phyloP scores from a whole-genome alignment of 2,888 invertebrate species.

The Amphiduros pacificus region DNA sequence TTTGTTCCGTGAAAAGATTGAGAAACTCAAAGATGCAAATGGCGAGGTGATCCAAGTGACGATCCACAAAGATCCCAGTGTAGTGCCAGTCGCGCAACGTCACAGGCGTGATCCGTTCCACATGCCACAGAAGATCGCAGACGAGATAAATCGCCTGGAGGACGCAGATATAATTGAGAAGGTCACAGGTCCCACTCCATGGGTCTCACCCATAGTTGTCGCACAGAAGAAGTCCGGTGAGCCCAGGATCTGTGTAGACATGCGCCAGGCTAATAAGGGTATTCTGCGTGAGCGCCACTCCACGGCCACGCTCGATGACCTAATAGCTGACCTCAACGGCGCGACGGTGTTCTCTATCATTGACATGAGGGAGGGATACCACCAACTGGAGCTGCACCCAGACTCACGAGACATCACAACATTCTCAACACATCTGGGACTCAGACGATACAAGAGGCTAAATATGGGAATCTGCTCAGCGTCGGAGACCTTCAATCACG shows the following conservation, averaged over 20 bases:
- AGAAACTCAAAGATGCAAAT: no score
- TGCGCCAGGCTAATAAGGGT: constrained; percentile 34
- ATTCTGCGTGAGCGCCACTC: constrained; percentile 31
- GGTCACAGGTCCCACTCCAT: not conserved
- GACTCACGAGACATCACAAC: constrained; percentile 38
- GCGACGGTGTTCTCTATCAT: constrained; percentile 31
- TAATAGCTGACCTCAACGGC: constrained; percentile 33
- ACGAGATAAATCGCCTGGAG: constrained; percentile 1
- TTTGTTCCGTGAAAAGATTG: no score
- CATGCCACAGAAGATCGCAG: not conserved
- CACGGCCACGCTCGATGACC: constrained; percentile 33
- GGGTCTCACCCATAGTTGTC: constrained; percentile 3
- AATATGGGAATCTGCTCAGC: constrained; percentile 48
- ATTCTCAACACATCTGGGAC: constrained; percentile 33
- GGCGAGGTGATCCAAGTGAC: no score
- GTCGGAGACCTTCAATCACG: constrained; percentile 59
- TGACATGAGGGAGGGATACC: constrained; percentile 34
- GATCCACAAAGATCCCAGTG: not conserved
- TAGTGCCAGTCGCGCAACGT: constrained; percentile 4
- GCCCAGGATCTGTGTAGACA: constrained; percentile 29
- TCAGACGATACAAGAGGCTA: constrained; percentile 31
- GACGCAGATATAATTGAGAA: not conserved
- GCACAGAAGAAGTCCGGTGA: not conserved
- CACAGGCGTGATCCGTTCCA: not conserved
- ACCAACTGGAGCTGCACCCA: constrained; percentile 32